Conservation (phyloP, 2,113 vertebrate genomes). For the Anhinga anhinga region DNA sequence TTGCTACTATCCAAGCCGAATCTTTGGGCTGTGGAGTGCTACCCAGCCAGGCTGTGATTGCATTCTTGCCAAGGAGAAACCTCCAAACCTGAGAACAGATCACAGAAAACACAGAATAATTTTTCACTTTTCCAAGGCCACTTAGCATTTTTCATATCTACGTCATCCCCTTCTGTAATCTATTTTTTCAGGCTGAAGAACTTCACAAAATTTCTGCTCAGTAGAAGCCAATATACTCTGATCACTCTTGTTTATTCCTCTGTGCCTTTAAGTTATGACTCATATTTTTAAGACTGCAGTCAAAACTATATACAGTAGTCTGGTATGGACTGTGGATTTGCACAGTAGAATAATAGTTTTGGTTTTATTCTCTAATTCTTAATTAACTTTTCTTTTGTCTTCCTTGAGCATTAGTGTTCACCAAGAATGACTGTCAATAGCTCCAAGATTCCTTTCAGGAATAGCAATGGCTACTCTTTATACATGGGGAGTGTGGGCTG, state of each 20-base stretch:
- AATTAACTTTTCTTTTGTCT: background rate
- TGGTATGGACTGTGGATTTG: background rate
- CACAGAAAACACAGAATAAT: background rate
- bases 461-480: background rate
- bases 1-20: background rate
- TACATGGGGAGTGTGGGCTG: background rate
- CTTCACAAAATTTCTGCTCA: background rate
- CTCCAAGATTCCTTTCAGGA: background rate
- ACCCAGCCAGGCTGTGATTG: background rate
- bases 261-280: background rate
- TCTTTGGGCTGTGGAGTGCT: background rate
- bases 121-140: background rate
- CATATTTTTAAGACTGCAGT: background rate
- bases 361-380: background rate
- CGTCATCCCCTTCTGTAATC: background rate
- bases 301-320: background rate
- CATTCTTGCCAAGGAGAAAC: background rate
- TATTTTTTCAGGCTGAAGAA: background rate
- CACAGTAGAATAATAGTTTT: background rate
- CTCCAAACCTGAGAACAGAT: background rate
- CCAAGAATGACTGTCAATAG: background rate
- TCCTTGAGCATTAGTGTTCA: background rate
- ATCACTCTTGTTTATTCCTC: background rate
- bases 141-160: background rate
- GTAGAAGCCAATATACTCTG: background rate